Evolutionary conservation across 2,113 vertebrate species (phyloP), one percentile per base, ranked within the genome.

Genomic region (Malaclemys terrapin): DNA sequence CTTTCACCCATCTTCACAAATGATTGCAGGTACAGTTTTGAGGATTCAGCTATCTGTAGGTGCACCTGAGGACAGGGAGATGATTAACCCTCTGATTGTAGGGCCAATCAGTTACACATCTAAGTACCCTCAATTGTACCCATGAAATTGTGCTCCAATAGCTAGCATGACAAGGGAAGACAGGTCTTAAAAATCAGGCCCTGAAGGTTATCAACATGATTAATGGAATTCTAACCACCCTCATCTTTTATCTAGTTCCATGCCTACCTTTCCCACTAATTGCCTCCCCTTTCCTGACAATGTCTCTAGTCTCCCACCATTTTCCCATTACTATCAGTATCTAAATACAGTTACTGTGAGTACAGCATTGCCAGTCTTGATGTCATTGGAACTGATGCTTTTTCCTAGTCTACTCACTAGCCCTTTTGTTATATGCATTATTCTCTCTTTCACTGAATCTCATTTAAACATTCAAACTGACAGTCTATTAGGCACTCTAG

Each of bases 401-500:
- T 90, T 27, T 42, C 29, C 84, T 56, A 24, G 65, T 53, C 88
- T 90, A 69, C 69, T 80, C 87, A 89, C 89, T 83, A 85, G 49
- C n/a, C 38, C 47, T 89, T 94, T 86, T 91, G 82, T 91, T 91
- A 88, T 94, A 95, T 93, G 90, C 92, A 80, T 93, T 91, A 88
- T 93, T 89, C 87, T 59, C 84, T 92, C 69, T 62, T 82, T 79
- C 86, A 82, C 88, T 88, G 57, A 83, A 84, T 83, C 96, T 95
- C 89, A 93, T 96, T 97, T 96, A 91, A 95, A 80, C 95, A 92
- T 88, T 88, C 90, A 92, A 94, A 92, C 89, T 97, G 96, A 96
- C 97, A 97, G 91, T 93, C 89, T 96, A 93, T 96, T 97, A 97
- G 95, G 94, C 93, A 87, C 90, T 93, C 95, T 85, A 87, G 91